Evolutionary conservation across 2,888 invertebrate species (phyloP).

Genomic region (Linyphia triangularis): DNA sequence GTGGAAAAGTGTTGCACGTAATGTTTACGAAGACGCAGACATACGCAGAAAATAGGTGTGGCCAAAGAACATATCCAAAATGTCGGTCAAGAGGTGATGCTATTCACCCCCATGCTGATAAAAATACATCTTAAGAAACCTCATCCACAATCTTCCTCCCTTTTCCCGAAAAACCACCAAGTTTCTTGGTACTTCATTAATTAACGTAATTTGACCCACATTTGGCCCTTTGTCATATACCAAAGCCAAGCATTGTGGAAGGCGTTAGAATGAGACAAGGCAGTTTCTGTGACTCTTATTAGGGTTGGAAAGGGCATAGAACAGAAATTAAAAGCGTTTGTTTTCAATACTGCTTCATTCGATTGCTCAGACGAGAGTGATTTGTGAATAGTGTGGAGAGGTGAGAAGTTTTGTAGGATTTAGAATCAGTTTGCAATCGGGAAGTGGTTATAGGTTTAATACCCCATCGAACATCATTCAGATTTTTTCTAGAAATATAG

Average conservation of each 20-base stretch:
- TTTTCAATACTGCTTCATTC: neutral
- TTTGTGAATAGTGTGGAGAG: too few relatives aligned
- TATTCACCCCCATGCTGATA: neutral
- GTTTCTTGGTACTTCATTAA: neutral
- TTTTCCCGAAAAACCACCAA: neutral
- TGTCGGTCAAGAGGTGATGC: neutral
- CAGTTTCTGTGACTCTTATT: neutral
- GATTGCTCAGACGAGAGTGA: too few relatives aligned
- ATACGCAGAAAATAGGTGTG: neutral
- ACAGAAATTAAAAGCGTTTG: neutral
- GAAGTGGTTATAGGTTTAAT: too few relatives aligned
- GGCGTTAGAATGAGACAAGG: neutral
- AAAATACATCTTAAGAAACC: neutral
- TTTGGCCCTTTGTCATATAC: neutral
- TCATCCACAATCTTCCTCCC: neutral
- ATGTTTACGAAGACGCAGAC: too few relatives aligned
- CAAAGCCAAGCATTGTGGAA: neutral
- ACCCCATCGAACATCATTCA: too few relatives aligned
- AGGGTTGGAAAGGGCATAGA: neutral
- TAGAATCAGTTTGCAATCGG: too few relatives aligned
- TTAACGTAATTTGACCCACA: neutral
- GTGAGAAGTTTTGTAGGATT: too few relatives aligned
- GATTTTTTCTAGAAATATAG: too few relatives aligned
- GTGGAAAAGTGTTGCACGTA: too few relatives aligned
- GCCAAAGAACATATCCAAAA: neutral